Evolutionary conservation across 2,888 invertebrate species (phyloP), one percentile per base, ranked within the genome.

Genomic region (Patella ulyssiponensis): DNA sequence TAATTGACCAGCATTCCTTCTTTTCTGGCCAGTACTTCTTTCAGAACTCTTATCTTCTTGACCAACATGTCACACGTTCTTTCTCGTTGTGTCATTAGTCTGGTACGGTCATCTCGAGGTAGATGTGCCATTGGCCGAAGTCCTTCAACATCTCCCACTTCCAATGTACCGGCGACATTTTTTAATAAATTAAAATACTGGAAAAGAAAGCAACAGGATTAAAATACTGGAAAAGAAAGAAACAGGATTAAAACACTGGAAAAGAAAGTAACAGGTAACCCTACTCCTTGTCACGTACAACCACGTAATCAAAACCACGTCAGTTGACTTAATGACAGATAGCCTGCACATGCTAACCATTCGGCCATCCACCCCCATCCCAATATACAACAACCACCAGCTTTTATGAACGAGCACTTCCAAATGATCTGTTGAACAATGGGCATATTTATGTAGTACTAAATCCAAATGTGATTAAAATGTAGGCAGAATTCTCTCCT

Each of bases 1-100:
- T 92, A 92, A 44, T 90, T 90, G 73, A 88, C 87, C n/a, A 92
- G 81, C 14, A 92, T 83, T 54, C 90, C 90, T 76, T 91, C 91
- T 77, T 92, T 92, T 69, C 91, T 82, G 9, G 80, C 76, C 27
- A 91, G 86, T 72, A 89, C 81, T 56, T 91, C 91, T 73, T 85
- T 84, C 77, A 90, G 78, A 9, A 87, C 85, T 80, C 84, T 87
- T 52, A 91, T 86, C 52, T 88, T 84, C 54, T 84, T 85, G 3
- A 87, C 84, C 64, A 91, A 79, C 54, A 86, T 77, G 76, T 90
- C 88, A 77, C 86, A 86, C 3, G 88, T 81, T 64, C 81, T 78
- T 78, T 90, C 88, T 52, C 92, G 82, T 69, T 90, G 88, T 3
- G 81, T 78, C n/a, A 85, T 72, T 71, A 92, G 83, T 3, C 84